Evolutionary conservation across 2,888 invertebrate genomes (phyloP).

Genomic region (Ferdinandea cuprea): DNA sequence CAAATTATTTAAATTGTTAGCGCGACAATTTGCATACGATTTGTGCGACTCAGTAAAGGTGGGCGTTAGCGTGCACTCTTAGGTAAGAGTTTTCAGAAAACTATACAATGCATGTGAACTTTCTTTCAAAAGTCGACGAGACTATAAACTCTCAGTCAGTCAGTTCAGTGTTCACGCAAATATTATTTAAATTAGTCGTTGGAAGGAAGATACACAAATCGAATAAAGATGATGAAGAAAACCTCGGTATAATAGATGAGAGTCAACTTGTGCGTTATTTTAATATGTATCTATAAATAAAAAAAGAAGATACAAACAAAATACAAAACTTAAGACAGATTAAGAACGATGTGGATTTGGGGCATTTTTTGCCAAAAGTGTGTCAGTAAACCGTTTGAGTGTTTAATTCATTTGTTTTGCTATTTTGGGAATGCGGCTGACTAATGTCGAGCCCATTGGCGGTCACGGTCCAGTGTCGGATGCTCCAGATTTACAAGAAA

Average conservation of each 20-base stretch:
- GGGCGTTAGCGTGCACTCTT: slow-evolving; percentile 33
- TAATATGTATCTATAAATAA: too few species aligned
- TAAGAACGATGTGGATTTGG: slow-evolving; percentile 31
- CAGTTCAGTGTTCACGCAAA: too few species aligned
- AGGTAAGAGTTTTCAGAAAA: slow-evolving; percentile 27
- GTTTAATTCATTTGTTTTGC: slow-evolving; percentile 3
- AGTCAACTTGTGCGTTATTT: neutral
- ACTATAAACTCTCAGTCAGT: too few species aligned
- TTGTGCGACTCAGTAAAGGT: slow-evolving; percentile 49
- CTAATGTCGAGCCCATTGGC: slow-evolving; percentile 3
- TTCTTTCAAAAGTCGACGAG: slow-evolving; percentile 22
- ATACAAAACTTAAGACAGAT: neutral
- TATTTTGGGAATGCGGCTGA: slow-evolving; percentile 31
- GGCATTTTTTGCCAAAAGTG: slow-evolving; percentile 26
- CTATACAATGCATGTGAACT: slow-evolving; percentile 59
- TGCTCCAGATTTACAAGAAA: neutral
- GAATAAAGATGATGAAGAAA: too few species aligned
- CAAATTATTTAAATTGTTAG: slow-evolving; percentile 28
- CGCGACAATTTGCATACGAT: slow-evolving; percentile 55
- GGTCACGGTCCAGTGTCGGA: neutral
- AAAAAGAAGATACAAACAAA: slow-evolving; percentile 7
- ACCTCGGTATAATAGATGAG: slow-evolving; percentile 1
- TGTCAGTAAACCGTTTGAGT: slow-evolving; percentile 56
- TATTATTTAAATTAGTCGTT: too few species aligned
- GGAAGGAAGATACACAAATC: too few species aligned